Evolutionary conservation across 2,888 invertebrate genomes (phyloP).

Genomic region (Pterostichus madidus): DNA sequence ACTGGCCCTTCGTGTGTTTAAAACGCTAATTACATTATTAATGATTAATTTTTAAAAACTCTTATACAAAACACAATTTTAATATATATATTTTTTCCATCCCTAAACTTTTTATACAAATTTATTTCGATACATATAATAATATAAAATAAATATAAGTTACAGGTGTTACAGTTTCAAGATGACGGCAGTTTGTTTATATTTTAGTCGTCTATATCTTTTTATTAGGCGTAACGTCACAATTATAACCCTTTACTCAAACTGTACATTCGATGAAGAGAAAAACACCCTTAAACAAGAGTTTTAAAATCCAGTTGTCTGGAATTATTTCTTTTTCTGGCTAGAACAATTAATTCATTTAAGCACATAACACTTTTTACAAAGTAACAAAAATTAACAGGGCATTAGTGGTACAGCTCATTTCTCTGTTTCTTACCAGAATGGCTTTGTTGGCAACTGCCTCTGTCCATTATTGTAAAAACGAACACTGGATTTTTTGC

Average conservation of each 20-base stretch:
- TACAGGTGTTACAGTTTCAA: no score
- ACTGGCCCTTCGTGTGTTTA: no score
- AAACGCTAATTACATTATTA: no score
- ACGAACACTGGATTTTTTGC: constrained; percentile 1
- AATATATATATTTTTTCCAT: no score
- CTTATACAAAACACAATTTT: no score
- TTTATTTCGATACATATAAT: no score
- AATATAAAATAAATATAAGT: no score
- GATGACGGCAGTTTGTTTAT: no score
- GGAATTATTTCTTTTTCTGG: not conserved
- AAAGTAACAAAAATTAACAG: constrained; percentile 24
- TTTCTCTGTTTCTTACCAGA: not conserved
- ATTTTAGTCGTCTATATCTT: no score
- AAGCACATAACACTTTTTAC: constrained; percentile 36
- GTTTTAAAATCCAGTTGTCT: not conserved
- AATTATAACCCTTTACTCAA: not conserved
- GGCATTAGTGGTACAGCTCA: constrained; percentile 11
- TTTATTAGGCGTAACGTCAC: no score
- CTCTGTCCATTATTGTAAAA: constrained; percentile 3
- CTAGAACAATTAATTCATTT: constrained; percentile 32
- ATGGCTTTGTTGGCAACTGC: constrained; percentile 7
- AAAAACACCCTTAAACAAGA: not conserved
- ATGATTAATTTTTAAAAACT: no score
- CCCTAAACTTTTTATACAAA: no score
- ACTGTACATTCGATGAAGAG: not conserved